These are phyloP conservation scores for Chlamydotis undulata DNA, from an alignment of 2,113 vertebrate species.

Conservation along the genomic window DNA sequence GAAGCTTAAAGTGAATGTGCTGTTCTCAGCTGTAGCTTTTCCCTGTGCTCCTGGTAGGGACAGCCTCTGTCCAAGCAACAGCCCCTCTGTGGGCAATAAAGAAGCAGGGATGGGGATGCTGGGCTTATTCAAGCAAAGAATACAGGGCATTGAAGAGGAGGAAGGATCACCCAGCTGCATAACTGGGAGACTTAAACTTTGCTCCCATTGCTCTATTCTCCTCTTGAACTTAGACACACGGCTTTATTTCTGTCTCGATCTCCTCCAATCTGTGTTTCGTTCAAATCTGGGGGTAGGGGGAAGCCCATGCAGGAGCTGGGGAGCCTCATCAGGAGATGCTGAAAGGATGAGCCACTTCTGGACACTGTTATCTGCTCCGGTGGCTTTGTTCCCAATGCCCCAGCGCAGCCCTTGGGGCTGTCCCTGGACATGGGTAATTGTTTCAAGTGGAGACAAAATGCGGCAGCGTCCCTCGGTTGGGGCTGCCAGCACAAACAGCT, in stretches of 20 bases:
- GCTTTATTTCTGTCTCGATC: neutral
- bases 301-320: neutral
- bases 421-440: neutral
- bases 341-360: neutral
- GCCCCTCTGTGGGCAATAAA: neutral
- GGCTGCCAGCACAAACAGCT: neutral
- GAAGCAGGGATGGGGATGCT: neutral
- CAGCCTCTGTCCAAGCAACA: neutral
- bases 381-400: neutral
- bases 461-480: rapidly evolving
- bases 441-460: neutral
- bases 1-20: neutral
- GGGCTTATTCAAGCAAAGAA: neutral
- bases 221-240: neutral
- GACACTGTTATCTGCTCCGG: rapidly evolving
- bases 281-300: neutral
- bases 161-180: neutral
- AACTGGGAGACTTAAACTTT: neutral
- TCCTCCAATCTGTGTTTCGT: neutral
- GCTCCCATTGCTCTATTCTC: neutral
- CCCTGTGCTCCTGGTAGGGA: neutral
- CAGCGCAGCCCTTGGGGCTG: neutral
- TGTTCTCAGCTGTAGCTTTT: neutral
- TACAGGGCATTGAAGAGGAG: neutral
- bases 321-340: neutral